These are phyloP conservation scores for Hanleya hanleyi DNA, from an alignment of 2,888 invertebrate species.

Conservation along the genomic window DNA sequence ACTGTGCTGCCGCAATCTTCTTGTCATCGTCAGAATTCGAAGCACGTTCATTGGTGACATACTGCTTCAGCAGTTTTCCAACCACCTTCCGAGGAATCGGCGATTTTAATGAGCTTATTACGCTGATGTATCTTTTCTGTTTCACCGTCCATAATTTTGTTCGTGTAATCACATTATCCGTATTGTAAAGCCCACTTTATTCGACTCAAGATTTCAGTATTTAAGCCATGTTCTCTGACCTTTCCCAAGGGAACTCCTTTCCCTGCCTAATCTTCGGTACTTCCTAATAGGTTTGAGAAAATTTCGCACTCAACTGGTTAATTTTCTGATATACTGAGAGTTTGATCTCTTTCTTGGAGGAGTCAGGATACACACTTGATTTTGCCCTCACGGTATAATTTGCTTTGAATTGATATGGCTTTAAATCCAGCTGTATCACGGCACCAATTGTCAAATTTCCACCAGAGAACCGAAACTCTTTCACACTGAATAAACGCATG, in stretches of 20 bases:
- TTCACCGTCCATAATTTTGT: no score
- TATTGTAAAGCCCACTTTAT: neutral
- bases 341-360: neutral
- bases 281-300: neutral
- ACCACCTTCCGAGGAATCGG: conserved; percentile 31
- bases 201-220: neutral
- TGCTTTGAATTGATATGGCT: no score
- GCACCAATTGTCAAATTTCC: no score
- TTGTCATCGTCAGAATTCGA: conserved; percentile 35
- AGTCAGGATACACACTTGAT: no score
- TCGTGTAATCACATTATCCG: no score
- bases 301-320: neutral
- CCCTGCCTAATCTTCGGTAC: neutral
- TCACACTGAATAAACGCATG: no score
- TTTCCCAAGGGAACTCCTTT: neutral
- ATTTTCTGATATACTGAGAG: neutral
- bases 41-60: conserved; percentile 31
- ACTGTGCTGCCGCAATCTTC: conserved; percentile 27
- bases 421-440: no score
- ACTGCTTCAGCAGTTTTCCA: conserved; percentile 36
- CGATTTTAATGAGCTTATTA: conserved; percentile 33
- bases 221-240: neutral
- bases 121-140: neutral
- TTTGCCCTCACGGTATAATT: no score
- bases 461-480: no score